These are phyloP conservation scores for Grantiella picta DNA, from an alignment of 2,113 vertebrate species.

Conservation along the genomic window DNA sequence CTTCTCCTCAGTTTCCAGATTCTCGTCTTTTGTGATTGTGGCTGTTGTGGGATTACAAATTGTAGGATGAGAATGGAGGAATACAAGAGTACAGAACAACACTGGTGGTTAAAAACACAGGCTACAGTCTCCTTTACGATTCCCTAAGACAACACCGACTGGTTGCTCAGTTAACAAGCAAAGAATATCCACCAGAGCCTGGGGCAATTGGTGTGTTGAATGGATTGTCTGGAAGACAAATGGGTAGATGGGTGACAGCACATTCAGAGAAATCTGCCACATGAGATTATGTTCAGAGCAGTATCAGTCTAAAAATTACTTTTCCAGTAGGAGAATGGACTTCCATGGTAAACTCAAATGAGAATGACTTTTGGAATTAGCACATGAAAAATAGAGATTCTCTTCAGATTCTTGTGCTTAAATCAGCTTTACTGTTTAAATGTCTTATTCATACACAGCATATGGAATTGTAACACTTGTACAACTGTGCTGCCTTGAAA, in stretches of 20 bases:
- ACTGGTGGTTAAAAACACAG: neutral
- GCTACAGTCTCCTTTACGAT: accelerated
- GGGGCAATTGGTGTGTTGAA: accelerated
- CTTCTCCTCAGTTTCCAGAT: neutral
- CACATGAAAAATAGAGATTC: neutral
- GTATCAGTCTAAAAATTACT: neutral
- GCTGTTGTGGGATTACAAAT: neutral
- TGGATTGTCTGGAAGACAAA: neutral
- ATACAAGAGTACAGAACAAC: neutral
- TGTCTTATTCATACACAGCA: neutral
- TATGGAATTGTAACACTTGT: neutral
- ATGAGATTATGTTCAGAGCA: neutral
- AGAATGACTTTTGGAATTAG: neutral
- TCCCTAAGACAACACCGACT: neutral
- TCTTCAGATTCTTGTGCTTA: neutral
- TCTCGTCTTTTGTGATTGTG: neutral
- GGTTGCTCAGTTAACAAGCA: neutral
- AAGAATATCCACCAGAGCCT: neutral
- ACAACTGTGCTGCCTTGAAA: neutral
- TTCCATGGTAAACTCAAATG: neutral
- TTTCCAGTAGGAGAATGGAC: neutral
- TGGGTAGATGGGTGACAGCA: neutral
- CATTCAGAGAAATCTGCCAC: neutral
- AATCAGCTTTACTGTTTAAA: neutral
- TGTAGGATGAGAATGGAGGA: neutral